Evolutionary conservation across 2,888 invertebrate genomes (phyloP), one percentile per base, ranked within the genome.

Genomic region (Conistra vaccinii): DNA sequence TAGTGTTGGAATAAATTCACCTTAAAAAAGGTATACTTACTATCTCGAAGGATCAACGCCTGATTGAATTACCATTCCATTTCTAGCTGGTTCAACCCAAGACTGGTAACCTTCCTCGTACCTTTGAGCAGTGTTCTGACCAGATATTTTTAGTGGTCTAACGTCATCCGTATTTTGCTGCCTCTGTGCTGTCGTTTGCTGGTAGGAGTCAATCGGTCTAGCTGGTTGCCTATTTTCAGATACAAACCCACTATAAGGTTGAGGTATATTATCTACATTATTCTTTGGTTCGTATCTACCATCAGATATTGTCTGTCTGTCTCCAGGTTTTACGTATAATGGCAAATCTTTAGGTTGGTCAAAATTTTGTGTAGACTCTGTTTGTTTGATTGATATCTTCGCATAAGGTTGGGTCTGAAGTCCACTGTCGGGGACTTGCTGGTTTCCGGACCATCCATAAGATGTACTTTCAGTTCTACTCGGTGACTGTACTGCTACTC

Each of bases 311-410:
- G 55, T 58, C 12, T 32, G 32, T 3, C 26, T 57, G 1, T 72
- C 57, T 58, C 7, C 61, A 39, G 83, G 75, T 42, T 75, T 60
- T 20, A 69, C 57, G 7, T 83, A 80, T 61, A 76, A 51, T 5
- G 76, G 60, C 26, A 9, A 32, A 51, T 70, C 71, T 26, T 3
- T 67, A 53, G 23, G 4, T 45, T 51, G 48, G 1, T 35, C 45
- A 39, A n/a, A 35, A 29, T 48, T 51, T 48, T 53, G 77, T 39
- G 26, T 39, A 2, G 65, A 45, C 2, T 39, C 32, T 29, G 29
- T 17, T 35, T 51, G 63, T 23, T 35, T 63, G 29, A 55, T 51
- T 29, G 66, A 58, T 55, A 62, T 32, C 35, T 39, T 65, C 0
- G 60, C 58, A 61, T 71, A 55, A 2, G 65, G 60, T 55, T 75